Conservation (phyloP, 1,140 invertebrate genomes). For the Zaprionus taronus region DNA sequence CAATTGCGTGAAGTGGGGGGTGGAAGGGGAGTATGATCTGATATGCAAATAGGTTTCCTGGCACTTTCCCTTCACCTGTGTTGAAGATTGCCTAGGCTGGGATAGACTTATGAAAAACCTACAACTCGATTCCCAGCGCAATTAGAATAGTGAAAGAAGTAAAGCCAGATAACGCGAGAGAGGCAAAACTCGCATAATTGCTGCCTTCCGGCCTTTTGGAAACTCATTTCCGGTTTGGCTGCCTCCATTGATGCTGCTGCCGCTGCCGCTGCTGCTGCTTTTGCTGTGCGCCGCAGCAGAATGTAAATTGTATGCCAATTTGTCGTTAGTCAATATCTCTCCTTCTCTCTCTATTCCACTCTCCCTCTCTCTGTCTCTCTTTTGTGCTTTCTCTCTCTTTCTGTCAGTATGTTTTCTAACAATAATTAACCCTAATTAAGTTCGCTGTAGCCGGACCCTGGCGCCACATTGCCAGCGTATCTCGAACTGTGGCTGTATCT, state of each 20-base stretch:
- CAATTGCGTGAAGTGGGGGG: background rate
- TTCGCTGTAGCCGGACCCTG: slow-evolving; percentile 45
- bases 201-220: slow-evolving; percentile 73
- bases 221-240: slow-evolving; percentile 72
- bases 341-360: background rate
- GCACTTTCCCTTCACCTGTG: background rate
- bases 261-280: slow-evolving; percentile 19
- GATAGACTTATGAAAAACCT: slow-evolving; percentile 1
- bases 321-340: slow-evolving; percentile 58
- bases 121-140: slow-evolving; percentile 54
- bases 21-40: slow-evolving; percentile 1
- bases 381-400: background rate
- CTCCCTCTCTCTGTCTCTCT: background rate
- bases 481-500: slow-evolving; percentile 9
- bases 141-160: slow-evolving; percentile 33
- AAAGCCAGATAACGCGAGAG: slow-evolving; percentile 13
- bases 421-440: slow-evolving; percentile 79
- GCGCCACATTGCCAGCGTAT: slow-evolving; percentile 20
- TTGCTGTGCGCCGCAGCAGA: slow-evolving; percentile 15
- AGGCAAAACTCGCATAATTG: slow-evolving; percentile 59
- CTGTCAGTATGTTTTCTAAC: slow-evolving; percentile 60
- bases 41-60: slow-evolving; percentile 34
- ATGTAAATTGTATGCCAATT: slow-evolving; percentile 63
- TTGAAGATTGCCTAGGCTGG: background rate
- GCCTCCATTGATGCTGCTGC: slow-evolving; percentile 15